Evolutionary conservation across 2,888 invertebrate genomes (phyloP), one percentile per base, ranked within the genome.

Genomic region (Limnephilus rhombicus): DNA sequence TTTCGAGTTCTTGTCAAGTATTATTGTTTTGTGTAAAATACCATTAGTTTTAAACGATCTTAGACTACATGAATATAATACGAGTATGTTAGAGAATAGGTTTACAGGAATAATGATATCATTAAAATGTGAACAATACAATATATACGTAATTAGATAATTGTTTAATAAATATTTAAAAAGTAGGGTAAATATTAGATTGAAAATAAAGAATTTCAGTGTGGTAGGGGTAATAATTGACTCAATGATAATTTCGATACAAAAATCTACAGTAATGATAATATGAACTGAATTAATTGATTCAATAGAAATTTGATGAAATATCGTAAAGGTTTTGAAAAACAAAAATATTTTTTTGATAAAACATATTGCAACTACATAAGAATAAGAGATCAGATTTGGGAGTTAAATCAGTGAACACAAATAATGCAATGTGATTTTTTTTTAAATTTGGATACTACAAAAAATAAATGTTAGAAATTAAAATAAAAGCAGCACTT

Each of bases 151-250:
- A 31, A 3, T 80, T 81, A 24, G 68, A 3, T 18, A 53, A 53
- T 53, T 53, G 13, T 53, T 53, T 41, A n/a, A 82, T 83, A 90
- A 53, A 34, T 90, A 85, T 68, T 24, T n/a, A n/a, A 68, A 68
- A 18, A n/a, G 68, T 68, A 68, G 68, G 68, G 68, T 85, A n/a
- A n/a, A n/a, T n/a, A 88, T 88, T 80, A n/a, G 80, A 80, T 80
- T 80, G 37, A 87, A 87, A 87, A 87, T 41, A 89, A 68, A 90
- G 49, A 87, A 87, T 92, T 83, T 81, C 80, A 86, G 81, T 93
- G 53, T 89, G 82, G 90, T 92, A 93, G 80, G 89, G 90, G 80
- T 93, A 93, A 92, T 93, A 93, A 93, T 93, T 93, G 93, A 93
- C 93, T 92, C 90, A 93, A 93, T 93, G 90, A 93, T 92, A 29